A percentile compares a stretch with the other conserved stretches of the same genome.
Evolutionary conservation across 92 coral and sea anemone species (phyloP).

Genomic region (Phenganax subtilis): DNA sequence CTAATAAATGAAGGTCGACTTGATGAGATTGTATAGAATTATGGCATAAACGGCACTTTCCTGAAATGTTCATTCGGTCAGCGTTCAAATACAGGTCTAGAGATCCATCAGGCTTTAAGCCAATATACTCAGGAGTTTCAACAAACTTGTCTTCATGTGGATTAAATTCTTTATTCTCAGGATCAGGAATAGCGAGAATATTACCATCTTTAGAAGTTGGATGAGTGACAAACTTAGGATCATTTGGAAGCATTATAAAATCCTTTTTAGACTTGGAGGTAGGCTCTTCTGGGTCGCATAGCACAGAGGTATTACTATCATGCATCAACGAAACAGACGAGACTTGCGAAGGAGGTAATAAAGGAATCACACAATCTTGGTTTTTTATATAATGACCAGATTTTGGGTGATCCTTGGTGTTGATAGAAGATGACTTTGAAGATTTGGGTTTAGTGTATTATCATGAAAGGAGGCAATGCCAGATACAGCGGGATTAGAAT

Average conservation of each 20-base stretch:
- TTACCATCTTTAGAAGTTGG: background rate
- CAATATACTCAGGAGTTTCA: background rate
- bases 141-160: background rate
- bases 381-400: no score
- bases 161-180: background rate
- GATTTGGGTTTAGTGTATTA: no score
- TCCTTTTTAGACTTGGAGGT: no score
- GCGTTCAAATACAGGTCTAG: background rate
- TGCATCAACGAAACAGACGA: no score
- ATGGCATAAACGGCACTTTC: background rate
- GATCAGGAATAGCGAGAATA: background rate
- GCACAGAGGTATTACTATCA: no score
- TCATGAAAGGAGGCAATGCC: no score
- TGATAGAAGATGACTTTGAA: no score
- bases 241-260: background rate
- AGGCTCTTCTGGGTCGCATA: no score
- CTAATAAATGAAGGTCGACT: background rate
- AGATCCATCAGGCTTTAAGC: background rate
- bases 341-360: no score
- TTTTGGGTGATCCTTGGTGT: no score
- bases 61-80: background rate
- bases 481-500: no score
- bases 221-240: background rate
- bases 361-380: no score
- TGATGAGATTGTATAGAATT: background rate